These are phyloP conservation scores for Adelognathus sp. DNA, from an alignment of 2,888 invertebrate genomes.

Conservation along the genomic window DNA sequence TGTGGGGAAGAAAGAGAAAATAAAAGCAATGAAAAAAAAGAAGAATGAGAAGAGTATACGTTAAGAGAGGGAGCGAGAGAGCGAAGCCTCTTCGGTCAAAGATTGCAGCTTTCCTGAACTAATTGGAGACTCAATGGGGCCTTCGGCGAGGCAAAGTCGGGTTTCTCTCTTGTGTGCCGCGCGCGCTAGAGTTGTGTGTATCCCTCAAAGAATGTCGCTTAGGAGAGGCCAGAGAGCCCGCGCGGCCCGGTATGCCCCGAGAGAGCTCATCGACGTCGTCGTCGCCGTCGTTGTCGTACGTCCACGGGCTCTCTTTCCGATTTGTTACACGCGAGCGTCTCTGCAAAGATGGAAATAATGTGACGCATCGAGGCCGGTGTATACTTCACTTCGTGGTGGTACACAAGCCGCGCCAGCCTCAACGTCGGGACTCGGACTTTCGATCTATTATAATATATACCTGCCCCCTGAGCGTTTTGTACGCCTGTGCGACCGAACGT, in stretches of 20 bases:
- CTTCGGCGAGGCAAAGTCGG: constrained; percentile 57
- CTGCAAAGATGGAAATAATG: constrained; percentile 64
- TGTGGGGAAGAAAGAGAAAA: constrained; percentile 37
- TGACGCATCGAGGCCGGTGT: constrained; percentile 56
- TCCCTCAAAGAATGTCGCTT: constrained; percentile 49
- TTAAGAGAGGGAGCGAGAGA: constrained; percentile 20
- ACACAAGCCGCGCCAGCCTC: constrained; percentile 38
- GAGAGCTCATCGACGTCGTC: background rate
- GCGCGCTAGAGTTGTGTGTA: background rate
- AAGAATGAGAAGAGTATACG: background rate
- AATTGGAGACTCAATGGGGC: constrained; percentile 70
- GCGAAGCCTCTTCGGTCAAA: constrained; percentile 58
- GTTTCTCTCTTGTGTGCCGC: constrained; percentile 55
- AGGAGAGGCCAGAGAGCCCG: constrained; percentile 3
- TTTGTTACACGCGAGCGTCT: constrained; percentile 71
- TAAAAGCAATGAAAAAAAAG: constrained; percentile 5
- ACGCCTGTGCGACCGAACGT: constrained; percentile 34
- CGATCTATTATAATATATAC: constrained; percentile 11
- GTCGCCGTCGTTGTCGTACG: background rate
- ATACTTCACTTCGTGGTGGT: constrained; percentile 28
- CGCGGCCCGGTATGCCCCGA: background rate
- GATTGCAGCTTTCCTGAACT: constrained; percentile 73
- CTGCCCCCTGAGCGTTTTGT: constrained; percentile 17
- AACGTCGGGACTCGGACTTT: too few species aligned
- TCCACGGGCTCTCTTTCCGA: constrained; percentile 59